Percentiles rank a stretch among this genome's conserved stretches.
phyloP scores from a whole-genome alignment of 2,113 vertebrate species.

The Hepsetus odoe region DNA sequence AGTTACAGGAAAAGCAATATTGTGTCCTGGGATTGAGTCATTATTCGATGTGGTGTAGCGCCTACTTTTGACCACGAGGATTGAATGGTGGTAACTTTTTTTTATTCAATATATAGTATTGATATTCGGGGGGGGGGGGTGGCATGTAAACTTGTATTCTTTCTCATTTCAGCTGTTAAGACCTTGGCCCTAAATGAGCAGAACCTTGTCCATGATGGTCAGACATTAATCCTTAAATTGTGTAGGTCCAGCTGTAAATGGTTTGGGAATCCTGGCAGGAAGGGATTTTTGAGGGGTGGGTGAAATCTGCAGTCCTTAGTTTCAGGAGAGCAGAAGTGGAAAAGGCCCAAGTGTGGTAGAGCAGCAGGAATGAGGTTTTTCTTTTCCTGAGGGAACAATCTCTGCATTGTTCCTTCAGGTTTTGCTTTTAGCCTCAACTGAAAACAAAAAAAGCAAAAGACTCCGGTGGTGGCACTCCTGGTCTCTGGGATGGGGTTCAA shows the following conservation, averaged over 20 bases:
- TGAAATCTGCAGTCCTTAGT: conserved; percentile 54
- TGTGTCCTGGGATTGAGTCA: not conserved
- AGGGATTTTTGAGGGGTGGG: conserved; percentile 38
- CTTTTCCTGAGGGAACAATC: conserved; percentile 91
- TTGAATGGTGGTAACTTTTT: conserved; percentile 37
- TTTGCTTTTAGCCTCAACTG: conserved; percentile 86
- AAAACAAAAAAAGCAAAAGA: conserved; percentile 94
- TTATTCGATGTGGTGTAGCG: conserved; percentile 18
- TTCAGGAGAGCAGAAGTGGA: conserved; percentile 44
- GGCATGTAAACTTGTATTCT: conserved; percentile 37
- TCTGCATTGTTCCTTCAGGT: conserved; percentile 88
- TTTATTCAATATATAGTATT: not conserved
- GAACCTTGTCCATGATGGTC: conserved; percentile 2
- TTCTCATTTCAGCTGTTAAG: conserved; percentile 46
- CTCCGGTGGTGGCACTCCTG: conserved; percentile 93
- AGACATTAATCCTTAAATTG: not conserved
- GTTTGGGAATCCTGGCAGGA: not conserved
- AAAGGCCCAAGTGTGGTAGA: conserved; percentile 63
- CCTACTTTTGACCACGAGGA: not conserved
- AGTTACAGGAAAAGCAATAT: conserved; percentile 45
- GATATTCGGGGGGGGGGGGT: conserved; percentile 1
- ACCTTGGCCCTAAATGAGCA: not conserved
- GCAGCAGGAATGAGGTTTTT: conserved; percentile 79
- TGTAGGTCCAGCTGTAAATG: not conserved
- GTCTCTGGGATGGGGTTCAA: conserved; percentile 87